Conservation (phyloP, 2,888 invertebrate species). For the Phrixothrix hirtus region DNA sequence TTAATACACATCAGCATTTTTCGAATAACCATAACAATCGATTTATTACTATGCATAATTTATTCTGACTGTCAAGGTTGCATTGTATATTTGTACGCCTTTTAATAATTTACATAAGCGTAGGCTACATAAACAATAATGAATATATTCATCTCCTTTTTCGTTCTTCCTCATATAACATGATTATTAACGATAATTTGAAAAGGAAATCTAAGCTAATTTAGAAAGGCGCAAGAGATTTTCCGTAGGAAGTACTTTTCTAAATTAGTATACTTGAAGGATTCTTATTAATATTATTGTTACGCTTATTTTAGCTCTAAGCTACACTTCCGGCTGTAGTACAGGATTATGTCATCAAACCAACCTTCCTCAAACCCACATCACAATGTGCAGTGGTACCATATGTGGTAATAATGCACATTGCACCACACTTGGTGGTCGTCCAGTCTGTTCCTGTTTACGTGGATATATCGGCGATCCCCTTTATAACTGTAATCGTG, state of each 20-base stretch:
- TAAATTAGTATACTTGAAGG: no score
- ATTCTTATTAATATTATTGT: no score
- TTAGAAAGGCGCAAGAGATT: no score
- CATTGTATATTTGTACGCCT: no score
- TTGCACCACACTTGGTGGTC: slow-evolving; percentile 66
- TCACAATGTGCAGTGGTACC: slow-evolving; percentile 56
- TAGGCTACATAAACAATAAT: slow-evolving; percentile 7
- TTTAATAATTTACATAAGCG: slow-evolving; percentile 5
- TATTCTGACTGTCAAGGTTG: no score
- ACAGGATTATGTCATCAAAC: slow-evolving; percentile 10
- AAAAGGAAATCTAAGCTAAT: no score
- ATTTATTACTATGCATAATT: no score
- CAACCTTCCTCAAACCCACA: slow-evolving; percentile 27
- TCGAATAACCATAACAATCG: no score
- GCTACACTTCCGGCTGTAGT: slow-evolving; percentile 13
- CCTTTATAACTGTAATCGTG: slow-evolving; percentile 66
- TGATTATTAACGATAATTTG: no score
- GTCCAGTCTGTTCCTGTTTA: slow-evolving; percentile 80
- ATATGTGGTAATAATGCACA: slow-evolving; percentile 72
- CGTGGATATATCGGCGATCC: slow-evolving; percentile 83
- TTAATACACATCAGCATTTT: background rate
- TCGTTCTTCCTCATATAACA: no score
- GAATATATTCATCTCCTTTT: slow-evolving; percentile 1
- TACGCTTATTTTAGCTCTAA: slow-evolving; percentile 2
- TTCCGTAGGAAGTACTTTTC: no score